Evolutionary conservation across 2,888 invertebrate genomes (phyloP).

Genomic region (Lasius fuliginosus): DNA sequence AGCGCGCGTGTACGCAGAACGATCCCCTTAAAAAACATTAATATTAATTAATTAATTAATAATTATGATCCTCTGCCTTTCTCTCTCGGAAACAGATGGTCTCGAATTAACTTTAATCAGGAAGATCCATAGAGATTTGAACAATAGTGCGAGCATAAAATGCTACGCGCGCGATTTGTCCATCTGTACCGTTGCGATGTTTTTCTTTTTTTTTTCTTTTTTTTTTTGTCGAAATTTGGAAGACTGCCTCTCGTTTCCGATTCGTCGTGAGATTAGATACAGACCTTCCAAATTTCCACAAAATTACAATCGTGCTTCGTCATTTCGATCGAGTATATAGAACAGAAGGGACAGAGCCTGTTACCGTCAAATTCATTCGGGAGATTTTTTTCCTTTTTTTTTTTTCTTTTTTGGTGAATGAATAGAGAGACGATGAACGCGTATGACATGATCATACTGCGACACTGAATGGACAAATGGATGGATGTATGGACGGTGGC

Average conservation of each 20-base stretch:
- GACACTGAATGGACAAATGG: slow-evolving; percentile 74
- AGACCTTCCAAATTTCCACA: slow-evolving; percentile 68
- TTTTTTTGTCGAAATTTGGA: slow-evolving; percentile 66
- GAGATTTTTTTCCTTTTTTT: background rate
- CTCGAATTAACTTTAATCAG: background rate
- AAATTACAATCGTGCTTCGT: slow-evolving; percentile 67
- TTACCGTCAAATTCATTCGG: slow-evolving; percentile 2
- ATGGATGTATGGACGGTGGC: slow-evolving; percentile 81
- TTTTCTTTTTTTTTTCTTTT: background rate
- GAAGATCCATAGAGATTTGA: background rate
- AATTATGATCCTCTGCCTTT: background rate
- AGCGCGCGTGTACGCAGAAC: background rate
- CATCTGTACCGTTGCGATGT: background rate
- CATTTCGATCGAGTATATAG: slow-evolving; percentile 9
- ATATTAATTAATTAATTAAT: too few species aligned
- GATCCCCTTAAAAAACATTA: background rate
- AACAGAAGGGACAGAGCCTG: slow-evolving; percentile 5
- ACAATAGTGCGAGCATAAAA: slow-evolving; percentile 12
- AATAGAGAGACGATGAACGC: slow-evolving; percentile 58
- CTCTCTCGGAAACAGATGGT: background rate
- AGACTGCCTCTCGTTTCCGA: slow-evolving; percentile 3
- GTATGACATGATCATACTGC: slow-evolving; percentile 74
- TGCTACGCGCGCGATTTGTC: background rate
- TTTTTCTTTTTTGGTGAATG: slow-evolving; percentile 47
- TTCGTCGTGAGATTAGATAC: background rate